Conservation (phyloP, 1,140 invertebrate genomes). For the Gryon sp. region DNA sequence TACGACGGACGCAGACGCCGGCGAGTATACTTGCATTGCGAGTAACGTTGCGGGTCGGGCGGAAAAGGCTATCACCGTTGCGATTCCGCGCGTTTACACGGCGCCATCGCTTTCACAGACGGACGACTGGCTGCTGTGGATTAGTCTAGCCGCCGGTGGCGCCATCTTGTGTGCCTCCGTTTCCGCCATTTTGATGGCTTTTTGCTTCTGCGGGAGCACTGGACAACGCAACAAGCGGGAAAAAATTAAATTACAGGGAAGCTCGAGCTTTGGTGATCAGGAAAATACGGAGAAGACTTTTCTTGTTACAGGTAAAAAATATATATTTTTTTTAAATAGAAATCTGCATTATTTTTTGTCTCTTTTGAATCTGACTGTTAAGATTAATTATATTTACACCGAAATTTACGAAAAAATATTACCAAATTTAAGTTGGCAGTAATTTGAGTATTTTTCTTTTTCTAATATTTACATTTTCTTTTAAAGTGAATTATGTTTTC, state of each 20-base stretch:
- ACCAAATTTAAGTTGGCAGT: too few species aligned
- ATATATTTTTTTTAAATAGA: too few species aligned
- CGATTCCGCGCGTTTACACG: slow-evolving; percentile 85
- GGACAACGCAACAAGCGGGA: slow-evolving; percentile 80
- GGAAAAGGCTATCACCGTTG: slow-evolving; percentile 85
- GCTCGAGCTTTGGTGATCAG: slow-evolving; percentile 89
- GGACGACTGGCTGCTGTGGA: slow-evolving; percentile 81
- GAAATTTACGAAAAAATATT: too few species aligned
- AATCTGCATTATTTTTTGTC: too few species aligned
- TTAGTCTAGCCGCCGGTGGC: slow-evolving; percentile 80
- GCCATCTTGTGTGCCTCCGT: slow-evolving; percentile 78
- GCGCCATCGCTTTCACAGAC: slow-evolving; percentile 83
- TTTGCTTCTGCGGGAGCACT: slow-evolving; percentile 81
- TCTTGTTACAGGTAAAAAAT: slow-evolving; percentile 72
- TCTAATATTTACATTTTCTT: too few species aligned
- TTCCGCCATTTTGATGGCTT: slow-evolving; percentile 78
- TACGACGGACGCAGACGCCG: slow-evolving; percentile 87
- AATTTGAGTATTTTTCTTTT: too few species aligned
- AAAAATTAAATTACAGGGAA: slow-evolving; percentile 84
- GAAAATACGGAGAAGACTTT: slow-evolving; percentile 82
- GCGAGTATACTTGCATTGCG: slow-evolving; percentile 89
- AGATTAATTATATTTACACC: too few species aligned
- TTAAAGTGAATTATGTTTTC: too few species aligned
- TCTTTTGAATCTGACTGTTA: too few species aligned
- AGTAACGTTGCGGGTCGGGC: slow-evolving; percentile 87